Conservation (phyloP, 1,140 invertebrate species). For the Drosophila subpulchrella region DNA sequence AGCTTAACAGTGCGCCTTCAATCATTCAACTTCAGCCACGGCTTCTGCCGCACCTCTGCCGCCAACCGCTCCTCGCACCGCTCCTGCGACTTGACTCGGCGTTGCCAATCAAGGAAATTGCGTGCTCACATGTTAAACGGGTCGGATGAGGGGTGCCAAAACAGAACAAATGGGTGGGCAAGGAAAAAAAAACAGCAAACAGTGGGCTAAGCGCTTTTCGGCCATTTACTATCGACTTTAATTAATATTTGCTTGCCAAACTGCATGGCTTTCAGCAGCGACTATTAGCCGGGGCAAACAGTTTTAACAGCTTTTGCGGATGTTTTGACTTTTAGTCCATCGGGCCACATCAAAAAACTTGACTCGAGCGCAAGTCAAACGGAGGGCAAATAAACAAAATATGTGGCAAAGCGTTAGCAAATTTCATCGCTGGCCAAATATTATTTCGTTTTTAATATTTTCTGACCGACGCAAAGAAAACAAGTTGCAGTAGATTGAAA, state of each 20-base stretch:
- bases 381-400: conserved; percentile 78
- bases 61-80: background rate
- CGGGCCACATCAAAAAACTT: conserved; percentile 54
- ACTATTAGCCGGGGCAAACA: conserved; percentile 79
- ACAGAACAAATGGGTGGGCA: conserved; percentile 18
- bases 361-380: conserved; percentile 61
- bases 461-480: conserved; percentile 39
- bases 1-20: conserved; percentile 61
- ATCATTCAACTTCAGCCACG: conserved; percentile 55
- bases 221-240: conserved; percentile 81
- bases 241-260: conserved; percentile 69
- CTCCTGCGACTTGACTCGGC: conserved; percentile 10
- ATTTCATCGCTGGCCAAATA: conserved; percentile 47
- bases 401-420: conserved; percentile 54
- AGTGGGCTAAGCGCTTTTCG: conserved; percentile 58
- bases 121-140: conserved; percentile 77
- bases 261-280: conserved; percentile 46
- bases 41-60: conserved; percentile 1
- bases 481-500: conserved; percentile 42
- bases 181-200: conserved; percentile 37
- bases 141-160: conserved; percentile 13
- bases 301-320: conserved; percentile 74
- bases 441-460: conserved; percentile 72
- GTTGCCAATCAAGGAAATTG: conserved; percentile 78
- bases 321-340: conserved; percentile 64